Base-by-base conservation (phyloP, 2,113 vertebrate species). In the Panthera uncia region DNA sequence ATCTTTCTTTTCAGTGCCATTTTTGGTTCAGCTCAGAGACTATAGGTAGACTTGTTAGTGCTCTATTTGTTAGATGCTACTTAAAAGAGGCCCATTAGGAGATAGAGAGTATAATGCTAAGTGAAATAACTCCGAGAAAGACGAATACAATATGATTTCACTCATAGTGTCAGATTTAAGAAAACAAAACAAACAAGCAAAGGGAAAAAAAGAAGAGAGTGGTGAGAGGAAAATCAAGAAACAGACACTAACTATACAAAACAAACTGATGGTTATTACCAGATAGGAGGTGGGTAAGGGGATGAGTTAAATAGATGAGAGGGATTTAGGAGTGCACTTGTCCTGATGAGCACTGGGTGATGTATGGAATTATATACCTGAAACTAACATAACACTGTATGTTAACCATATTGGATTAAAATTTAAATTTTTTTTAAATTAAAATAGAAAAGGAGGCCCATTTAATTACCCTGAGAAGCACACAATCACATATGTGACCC, bases 401-500 rank as follows among this genome's bases (percentile, higher is more conserved):
- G 21, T 41, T 74, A 74, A 74, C 36, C 41, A 41, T 27, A 74
- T 25, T 13, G 71, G 8, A 73, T 38, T 74, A 74, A 41, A 74
- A 7, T 41, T 74, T 73, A 3, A 5, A 38, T 38, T 3, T 11
- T 38, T 69, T 73, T 69, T 45, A 45, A 19, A 41, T 74, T 74
- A 74, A 41, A 74, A 41, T 74, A 27, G 41, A 74, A 73, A 74
- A 68, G 55, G 61, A 66, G 68, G 14, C 18, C 78, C 69, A 15
- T 92, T 88, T 88, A 91, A 85, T 78, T 78, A 92, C 14, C 14
- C 63, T 78, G 16, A 71, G 19, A 95, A 83, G n/a, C 18, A 94
- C 9, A 61, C 36, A 94, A 63, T 91, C 61, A 78, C 69, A 66
- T 48, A 78, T 11, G 7, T 89, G 33, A 74, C 79, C 36, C 31